Evolutionary conservation across 2,113 vertebrate species (phyloP), one percentile per base, ranked within the genome.

Genomic region (Malurus melanocephalus): DNA sequence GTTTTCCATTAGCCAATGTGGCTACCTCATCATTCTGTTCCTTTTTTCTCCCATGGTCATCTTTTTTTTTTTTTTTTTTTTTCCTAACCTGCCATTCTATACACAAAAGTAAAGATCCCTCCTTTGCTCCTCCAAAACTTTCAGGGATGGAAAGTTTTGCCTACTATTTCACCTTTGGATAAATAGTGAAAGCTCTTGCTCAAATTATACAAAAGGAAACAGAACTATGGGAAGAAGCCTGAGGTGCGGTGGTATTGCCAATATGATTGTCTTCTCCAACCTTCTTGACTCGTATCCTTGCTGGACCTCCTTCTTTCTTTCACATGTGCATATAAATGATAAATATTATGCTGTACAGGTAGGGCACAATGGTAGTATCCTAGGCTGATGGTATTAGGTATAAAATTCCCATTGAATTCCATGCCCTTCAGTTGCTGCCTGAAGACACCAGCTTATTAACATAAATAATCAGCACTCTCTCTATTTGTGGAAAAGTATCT

Each of bases 311-410:
- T 64, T 20, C 20, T 32, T 59, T 19, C 27, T 74, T 85, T 79
- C 17, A 24, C n/a, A 16, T 5, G 2, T 67, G 19, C n/a, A 43
- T 0, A 0, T 40, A 66, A 76, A 18, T 51, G 11, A 59, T 42
- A 45, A 78, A 33, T 30, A 49, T 13, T 64, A 38, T 46, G 18
- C 52, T 65, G 2, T 26, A 16, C 20, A 64, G 27, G 40, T 42
- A 27, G 11, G 21, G 16, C 40, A 11, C 27, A 20, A 11, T 49
- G 57, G 8, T 60, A 51, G 10, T 42, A 76, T 55, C 35, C 40
- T 38, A 55, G n/a, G 20, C 35, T 52, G 42, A 45, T 64, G 15
- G 10, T 35, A 20, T 40, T 61, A n/a, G 40, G 43, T 22, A 30
- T 51, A 90, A 67, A 92, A 85, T 38, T 76, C 17, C 32, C 28